These are phyloP conservation scores for Polydesmus complanatus DNA, from an alignment of 2,888 invertebrate genomes.

Conservation along the genomic window DNA sequence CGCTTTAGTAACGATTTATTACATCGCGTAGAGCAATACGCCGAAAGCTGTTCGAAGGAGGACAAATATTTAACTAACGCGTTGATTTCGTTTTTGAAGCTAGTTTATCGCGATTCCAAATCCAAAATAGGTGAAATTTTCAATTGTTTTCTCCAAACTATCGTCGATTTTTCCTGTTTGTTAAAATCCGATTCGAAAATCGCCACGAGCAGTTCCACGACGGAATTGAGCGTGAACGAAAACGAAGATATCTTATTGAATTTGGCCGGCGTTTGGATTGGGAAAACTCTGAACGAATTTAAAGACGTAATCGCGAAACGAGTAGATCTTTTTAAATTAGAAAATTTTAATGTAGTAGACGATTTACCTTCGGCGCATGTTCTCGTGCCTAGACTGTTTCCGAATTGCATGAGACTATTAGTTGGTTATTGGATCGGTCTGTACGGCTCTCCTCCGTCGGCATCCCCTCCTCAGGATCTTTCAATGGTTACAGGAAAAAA, in stretches of 20 bases:
- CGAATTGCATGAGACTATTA: conserved; percentile 16
- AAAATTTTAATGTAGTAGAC: conserved; percentile 6
- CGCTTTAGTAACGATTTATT: background rate
- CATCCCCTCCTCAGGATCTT: background rate
- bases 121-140: background rate
- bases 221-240: conserved; percentile 9
- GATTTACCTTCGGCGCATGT: conserved; percentile 14
- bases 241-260: conserved; percentile 12
- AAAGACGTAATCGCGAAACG: conserved; percentile 10
- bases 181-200: background rate
- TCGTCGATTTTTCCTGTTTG: conserved; percentile 7
- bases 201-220: background rate
- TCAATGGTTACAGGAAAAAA: background rate
- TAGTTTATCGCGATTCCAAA: conserved; percentile 2
- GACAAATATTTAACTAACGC: conserved; percentile 7
- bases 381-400: conserved; percentile 14
- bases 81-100: conserved; percentile 12
- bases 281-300: conserved; percentile 8
- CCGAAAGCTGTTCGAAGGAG: background rate
- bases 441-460: background rate
- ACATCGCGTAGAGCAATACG: background rate
- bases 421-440: conserved; percentile 18
- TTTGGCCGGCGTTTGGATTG: conserved; percentile 16
- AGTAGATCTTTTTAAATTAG: conserved; percentile 13
- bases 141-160: conserved; percentile 7